phyloP scores from a whole-genome alignment of 2,888 invertebrate species.

The Antheraea yamamai region DNA sequence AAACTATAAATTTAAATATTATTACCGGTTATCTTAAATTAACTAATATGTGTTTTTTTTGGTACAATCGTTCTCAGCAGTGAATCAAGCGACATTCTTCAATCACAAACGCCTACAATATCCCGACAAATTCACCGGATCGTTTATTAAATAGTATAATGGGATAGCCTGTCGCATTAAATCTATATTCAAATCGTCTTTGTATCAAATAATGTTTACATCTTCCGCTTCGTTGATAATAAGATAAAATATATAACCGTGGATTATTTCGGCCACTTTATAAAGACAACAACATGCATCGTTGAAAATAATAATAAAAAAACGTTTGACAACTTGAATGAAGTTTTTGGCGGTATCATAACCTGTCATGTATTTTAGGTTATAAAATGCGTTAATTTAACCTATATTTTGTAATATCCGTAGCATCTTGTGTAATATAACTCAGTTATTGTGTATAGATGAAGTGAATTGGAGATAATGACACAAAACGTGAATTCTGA shows the following conservation, averaged over 20 bases:
- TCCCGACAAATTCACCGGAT: conserved; percentile 20
- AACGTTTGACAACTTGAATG: too few relatives aligned
- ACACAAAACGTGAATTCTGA: too few relatives aligned
- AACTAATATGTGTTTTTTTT: background rate
- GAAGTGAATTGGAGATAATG: too few relatives aligned
- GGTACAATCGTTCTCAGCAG: conserved; percentile 7
- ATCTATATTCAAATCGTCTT: conserved; percentile 52
- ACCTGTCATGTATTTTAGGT: too few relatives aligned
- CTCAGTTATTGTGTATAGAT: too few relatives aligned
- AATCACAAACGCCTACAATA: conserved; percentile 44
- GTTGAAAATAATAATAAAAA: background rate
- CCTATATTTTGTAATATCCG: too few relatives aligned
- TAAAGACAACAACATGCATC: background rate
- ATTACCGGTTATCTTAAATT: background rate
- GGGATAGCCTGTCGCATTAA: conserved; percentile 44
- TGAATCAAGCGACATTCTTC: conserved; percentile 34
- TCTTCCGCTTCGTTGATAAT: conserved; percentile 41
- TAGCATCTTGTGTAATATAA: too few relatives aligned
- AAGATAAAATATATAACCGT: background rate
- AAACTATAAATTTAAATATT: background rate
- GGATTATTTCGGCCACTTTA: background rate
- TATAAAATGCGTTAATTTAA: background rate
- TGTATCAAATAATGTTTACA: conserved; percentile 44
- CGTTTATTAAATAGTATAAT: conserved; percentile 23
- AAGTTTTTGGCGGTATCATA: too few relatives aligned